These are phyloP conservation scores for Prionace glauca DNA, from an alignment of 2,797 vertebrate species.

Conservation along the genomic window DNA sequence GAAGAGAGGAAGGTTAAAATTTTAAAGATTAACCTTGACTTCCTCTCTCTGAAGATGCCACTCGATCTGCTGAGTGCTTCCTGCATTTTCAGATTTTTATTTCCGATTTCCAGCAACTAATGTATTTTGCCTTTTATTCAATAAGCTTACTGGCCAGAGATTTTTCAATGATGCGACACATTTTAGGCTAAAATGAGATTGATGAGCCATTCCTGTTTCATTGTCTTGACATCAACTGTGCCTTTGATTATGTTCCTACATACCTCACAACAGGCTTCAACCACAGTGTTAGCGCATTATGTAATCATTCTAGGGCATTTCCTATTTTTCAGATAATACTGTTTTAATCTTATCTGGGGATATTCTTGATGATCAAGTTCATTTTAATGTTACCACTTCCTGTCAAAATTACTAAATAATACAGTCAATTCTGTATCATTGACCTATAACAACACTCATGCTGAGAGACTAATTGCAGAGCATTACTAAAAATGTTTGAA, in stretches of 20 bases:
- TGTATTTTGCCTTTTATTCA: not conserved
- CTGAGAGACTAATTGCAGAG: not conserved
- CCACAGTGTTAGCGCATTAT: not conserved
- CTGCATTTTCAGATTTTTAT: not conserved
- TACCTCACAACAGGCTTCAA: not conserved
- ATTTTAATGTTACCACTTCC: slow-evolving; percentile 3
- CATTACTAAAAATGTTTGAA: not conserved
- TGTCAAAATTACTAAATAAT: not conserved
- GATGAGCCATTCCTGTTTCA: not conserved
- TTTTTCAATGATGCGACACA: not conserved
- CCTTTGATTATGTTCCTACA: not conserved
- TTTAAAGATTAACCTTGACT: not conserved
- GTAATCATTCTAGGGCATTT: not conserved
- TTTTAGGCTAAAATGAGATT: not conserved
- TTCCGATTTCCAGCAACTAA: not conserved
- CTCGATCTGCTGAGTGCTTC: not conserved
- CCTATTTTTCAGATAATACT: not conserved
- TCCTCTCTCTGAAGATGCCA: not conserved
- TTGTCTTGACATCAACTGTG: not conserved
- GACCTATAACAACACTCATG: not conserved
- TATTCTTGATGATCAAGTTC: not conserved
- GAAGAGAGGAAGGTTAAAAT: not conserved
- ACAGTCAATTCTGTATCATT: not conserved
- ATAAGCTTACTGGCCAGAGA: not conserved
- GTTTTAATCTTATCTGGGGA: not conserved